Conservation (phyloP, 2,888 invertebrate species). For the Drosophila fulvimacula region DNA sequence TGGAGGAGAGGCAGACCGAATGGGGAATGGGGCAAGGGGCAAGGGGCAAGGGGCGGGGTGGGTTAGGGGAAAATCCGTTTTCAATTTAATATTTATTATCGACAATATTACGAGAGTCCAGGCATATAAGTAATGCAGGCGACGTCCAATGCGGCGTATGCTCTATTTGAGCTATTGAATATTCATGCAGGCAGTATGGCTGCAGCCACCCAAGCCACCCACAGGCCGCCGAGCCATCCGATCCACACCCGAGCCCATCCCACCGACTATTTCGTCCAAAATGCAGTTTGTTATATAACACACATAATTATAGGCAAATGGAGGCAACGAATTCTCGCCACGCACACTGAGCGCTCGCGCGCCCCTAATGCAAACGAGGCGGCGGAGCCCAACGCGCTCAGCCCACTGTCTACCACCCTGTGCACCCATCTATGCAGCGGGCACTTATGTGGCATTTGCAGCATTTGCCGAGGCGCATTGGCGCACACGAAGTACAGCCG, state of each 20-base stretch:
- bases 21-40: background rate
- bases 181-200: conserved; percentile 70
- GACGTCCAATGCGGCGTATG: conserved; percentile 70
- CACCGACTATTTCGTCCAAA: conserved; percentile 62
- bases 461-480: conserved; percentile 73
- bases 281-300: conserved; percentile 81
- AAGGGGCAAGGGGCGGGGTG: too few species aligned
- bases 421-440: conserved; percentile 34
- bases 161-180: conserved; percentile 79
- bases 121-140: conserved; percentile 55
- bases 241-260: background rate
- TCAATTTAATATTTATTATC: conserved; percentile 78
- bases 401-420: background rate
- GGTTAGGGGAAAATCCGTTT: conserved; percentile 13
- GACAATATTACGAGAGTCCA: conserved; percentile 64
- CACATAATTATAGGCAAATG: conserved; percentile 81
- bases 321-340: conserved; percentile 79
- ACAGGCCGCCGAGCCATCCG: background rate
- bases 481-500: conserved; percentile 48
- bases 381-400: conserved; percentile 4
- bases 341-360: conserved; percentile 52
- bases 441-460: conserved; percentile 79
- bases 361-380: conserved; percentile 59
- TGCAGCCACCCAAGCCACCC: background rate
- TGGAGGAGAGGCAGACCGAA: background rate